phyloP scores from a whole-genome alignment of 2,888 invertebrate genomes.

The Amblyjoppa fuscipennis region DNA sequence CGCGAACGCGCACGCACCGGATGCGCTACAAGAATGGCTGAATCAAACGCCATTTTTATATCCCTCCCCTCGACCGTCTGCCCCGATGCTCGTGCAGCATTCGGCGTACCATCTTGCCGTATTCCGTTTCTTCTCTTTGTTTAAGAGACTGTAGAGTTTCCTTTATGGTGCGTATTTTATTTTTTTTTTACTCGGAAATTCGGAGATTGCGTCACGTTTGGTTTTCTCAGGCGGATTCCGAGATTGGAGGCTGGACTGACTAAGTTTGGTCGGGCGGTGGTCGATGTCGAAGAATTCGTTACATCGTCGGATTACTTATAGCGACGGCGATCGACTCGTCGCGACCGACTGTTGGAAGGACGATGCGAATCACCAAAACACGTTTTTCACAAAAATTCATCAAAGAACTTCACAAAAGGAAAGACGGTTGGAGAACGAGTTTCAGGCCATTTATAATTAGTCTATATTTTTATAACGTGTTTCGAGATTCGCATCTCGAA shows the following conservation, averaged over 20 bases:
- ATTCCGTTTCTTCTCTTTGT: conserved; percentile 49
- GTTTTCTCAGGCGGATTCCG: not conserved
- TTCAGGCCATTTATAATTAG: no score
- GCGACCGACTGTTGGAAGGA: no score
- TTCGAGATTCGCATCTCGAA: no score
- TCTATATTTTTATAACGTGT: no score
- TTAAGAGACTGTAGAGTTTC: not conserved
- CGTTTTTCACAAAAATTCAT: no score
- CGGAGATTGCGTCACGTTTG: not conserved
- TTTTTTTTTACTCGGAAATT: not conserved
- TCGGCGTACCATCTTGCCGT: conserved; percentile 57
- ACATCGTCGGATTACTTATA: no score
- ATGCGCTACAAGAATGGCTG: conserved; percentile 66
- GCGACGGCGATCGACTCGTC: no score
- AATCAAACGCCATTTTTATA: conserved; percentile 68
- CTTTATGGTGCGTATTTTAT: not conserved
- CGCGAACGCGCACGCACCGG: conserved; percentile 66
- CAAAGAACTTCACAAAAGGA: no score
- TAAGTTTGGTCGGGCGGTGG: no score
- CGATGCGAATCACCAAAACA: no score
- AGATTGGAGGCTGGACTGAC: not conserved
- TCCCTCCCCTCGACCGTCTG: conserved; percentile 39
- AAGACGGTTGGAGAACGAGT: no score
- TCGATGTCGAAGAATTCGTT: no score
- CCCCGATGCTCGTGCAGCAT: conserved; percentile 41